phyloP scores from a whole-genome alignment of 1,140 invertebrate species.

The Pectinophora gossypiella region DNA sequence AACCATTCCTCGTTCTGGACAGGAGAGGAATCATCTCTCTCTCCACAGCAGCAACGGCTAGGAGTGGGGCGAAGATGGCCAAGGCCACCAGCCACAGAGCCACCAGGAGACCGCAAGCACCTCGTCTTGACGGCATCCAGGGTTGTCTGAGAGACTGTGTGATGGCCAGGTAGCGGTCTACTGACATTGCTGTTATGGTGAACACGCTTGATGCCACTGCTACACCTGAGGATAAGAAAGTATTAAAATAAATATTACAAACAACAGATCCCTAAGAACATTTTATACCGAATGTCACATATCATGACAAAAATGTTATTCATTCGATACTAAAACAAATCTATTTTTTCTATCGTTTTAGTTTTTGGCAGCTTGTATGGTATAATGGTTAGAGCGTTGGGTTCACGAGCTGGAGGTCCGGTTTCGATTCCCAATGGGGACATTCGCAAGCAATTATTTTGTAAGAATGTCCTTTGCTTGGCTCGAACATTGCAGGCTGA shows the following conservation, averaged over 20 bases:
- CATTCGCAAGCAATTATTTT: too few species aligned
- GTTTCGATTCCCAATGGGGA: too few species aligned
- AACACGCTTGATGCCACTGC: slow-evolving; percentile 86
- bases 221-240: slow-evolving; percentile 76
- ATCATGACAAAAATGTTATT: too few species aligned
- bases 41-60: slow-evolving; percentile 72
- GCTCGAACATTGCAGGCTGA: too few species aligned
- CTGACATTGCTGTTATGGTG: slow-evolving; percentile 86
- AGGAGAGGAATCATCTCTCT: slow-evolving; percentile 62
- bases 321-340: too few species aligned
- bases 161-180: slow-evolving; percentile 86
- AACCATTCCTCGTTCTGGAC: slow-evolving; percentile 41
- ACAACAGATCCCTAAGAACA: too few species aligned
- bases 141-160: slow-evolving; percentile 82
- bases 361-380: too few species aligned
- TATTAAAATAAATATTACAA: slow-evolving; percentile 2
- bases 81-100: slow-evolving; percentile 81
- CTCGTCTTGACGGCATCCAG: slow-evolving; percentile 80
- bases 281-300: too few species aligned
- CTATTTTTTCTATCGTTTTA: too few species aligned
- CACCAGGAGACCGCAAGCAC: slow-evolving; percentile 78
- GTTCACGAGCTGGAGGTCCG: too few species aligned
- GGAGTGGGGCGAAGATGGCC: slow-evolving; percentile 80
- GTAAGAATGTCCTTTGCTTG: too few species aligned
- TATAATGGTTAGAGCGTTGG: too few species aligned